phyloP scores from a whole-genome alignment of 2,113 vertebrate genomes.

The Neopipo cinnamomea region DNA sequence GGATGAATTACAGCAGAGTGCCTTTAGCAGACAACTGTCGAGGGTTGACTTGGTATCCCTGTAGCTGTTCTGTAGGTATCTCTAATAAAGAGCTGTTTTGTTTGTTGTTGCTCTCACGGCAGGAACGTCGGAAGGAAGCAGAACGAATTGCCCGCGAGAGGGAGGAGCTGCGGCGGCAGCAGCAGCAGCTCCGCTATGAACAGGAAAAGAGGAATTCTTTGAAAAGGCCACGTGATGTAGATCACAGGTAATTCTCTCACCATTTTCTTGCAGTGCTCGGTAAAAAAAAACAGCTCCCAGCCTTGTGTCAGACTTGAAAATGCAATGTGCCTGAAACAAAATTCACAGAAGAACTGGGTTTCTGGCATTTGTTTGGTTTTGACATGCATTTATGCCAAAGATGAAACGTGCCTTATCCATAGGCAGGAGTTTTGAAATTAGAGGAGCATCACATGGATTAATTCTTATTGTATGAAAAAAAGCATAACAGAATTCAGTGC shows the following conservation, averaged over 20 bases:
- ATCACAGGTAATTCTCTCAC: conserved; percentile 81
- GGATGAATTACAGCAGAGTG: not conserved
- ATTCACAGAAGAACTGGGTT: not conserved
- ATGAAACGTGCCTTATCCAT: not conserved
- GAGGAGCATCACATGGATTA: not conserved
- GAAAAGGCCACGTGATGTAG: conserved; percentile 92
- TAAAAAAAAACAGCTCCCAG: not conserved
- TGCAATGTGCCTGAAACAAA: not conserved
- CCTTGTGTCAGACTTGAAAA: not conserved
- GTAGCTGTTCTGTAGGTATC: not conserved
- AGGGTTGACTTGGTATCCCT: not conserved
- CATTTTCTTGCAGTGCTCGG: not conserved
- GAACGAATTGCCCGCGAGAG: conserved; percentile 92
- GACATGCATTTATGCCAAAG: not conserved
- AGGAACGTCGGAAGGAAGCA: conserved; percentile 96
- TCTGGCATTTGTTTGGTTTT: not conserved
- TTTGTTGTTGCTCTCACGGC: not conserved
- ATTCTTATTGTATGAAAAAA: not conserved
- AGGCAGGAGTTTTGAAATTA: not conserved
- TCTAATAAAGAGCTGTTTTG: not conserved
- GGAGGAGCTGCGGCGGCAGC: conserved; percentile 92
- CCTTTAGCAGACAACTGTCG: not conserved
- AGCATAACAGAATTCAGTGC: rapidly evolving
- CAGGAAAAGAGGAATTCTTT: conserved; percentile 95
- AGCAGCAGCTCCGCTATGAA: conserved; percentile 96